Evolutionary conservation across 2,888 invertebrate genomes (phyloP).

Genomic region (Polietes domitor): DNA sequence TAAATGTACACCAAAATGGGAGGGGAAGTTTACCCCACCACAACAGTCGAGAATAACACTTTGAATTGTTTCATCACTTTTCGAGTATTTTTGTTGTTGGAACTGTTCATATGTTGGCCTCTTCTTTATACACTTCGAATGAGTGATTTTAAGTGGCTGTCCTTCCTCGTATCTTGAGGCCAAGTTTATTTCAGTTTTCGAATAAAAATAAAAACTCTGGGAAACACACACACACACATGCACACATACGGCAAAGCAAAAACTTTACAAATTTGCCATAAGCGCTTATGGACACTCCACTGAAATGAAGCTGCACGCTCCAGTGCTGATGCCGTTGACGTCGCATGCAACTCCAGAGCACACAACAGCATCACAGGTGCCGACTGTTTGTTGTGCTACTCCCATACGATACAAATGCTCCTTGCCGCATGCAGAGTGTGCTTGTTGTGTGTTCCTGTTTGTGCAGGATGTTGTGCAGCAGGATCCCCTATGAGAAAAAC

Average conservation of each 20-base stretch:
- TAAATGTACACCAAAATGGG: not conserved
- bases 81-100: too few relatives aligned
- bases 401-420: slow-evolving; percentile 1
- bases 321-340: slow-evolving; percentile 2
- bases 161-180: slow-evolving; percentile 19
- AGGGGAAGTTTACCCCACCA: not conserved
- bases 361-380: slow-evolving; percentile 42
- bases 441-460: not conserved
- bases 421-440: not conserved
- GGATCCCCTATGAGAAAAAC: slow-evolving; percentile 49
- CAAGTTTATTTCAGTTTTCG: not conserved
- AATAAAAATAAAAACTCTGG: slow-evolving; percentile 5
- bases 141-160: not conserved
- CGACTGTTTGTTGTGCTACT: slow-evolving; percentile 33
- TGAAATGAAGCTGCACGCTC: not conserved
- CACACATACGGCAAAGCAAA: too few relatives aligned
- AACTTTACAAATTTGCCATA: slow-evolving; percentile 32
- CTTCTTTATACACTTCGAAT: not conserved
- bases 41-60: not conserved
- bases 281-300: slow-evolving; percentile 23
- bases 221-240: slow-evolving; percentile 3
- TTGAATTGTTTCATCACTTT: too few relatives aligned
- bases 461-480: not conserved
- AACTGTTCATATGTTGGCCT: not conserved
- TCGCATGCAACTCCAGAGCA: not conserved